Conservation (phyloP, 1,140 invertebrate genomes). For the Ephestia elutella region DNA sequence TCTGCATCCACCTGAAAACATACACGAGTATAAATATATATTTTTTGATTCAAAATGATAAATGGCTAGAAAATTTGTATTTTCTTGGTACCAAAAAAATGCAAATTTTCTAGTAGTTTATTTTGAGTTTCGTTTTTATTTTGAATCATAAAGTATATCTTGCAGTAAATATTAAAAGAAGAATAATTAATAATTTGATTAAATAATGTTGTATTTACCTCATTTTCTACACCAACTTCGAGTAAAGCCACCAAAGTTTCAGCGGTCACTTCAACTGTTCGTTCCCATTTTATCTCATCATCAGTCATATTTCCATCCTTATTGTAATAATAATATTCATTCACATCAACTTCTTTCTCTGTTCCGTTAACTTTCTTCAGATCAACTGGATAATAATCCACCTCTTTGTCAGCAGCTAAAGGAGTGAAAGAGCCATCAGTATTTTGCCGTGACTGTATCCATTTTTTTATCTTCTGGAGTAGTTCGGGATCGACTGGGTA, state of each 20-base stretch:
- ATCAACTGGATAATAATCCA: constrained; percentile 65
- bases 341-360: constrained; percentile 52
- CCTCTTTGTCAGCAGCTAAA: constrained; percentile 73
- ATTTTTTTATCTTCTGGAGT: constrained; percentile 74
- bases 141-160: too few relatives aligned
- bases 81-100: too few relatives aligned
- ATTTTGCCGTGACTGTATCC: constrained; percentile 76
- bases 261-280: constrained; percentile 75
- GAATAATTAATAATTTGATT: too few relatives aligned
- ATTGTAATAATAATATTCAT: constrained; percentile 65
- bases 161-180: too few relatives aligned
- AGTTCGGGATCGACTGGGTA: constrained; percentile 76
- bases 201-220: constrained; percentile 62
- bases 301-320: constrained; percentile 70
- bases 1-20: constrained; percentile 69
- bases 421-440: constrained; percentile 77
- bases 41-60: too few relatives aligned
- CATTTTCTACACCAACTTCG: constrained; percentile 76
- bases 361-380: constrained; percentile 47
- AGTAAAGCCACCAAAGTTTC: constrained; percentile 76
- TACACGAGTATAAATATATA: constrained; percentile 3
- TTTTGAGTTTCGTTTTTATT: too few relatives aligned
- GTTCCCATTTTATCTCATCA: constrained; percentile 67
- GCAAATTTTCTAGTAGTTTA: too few relatives aligned
- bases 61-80: too few relatives aligned